Conservation (phyloP, 23 tunicate genomes). For the Trididemnum miniatum region DNA sequence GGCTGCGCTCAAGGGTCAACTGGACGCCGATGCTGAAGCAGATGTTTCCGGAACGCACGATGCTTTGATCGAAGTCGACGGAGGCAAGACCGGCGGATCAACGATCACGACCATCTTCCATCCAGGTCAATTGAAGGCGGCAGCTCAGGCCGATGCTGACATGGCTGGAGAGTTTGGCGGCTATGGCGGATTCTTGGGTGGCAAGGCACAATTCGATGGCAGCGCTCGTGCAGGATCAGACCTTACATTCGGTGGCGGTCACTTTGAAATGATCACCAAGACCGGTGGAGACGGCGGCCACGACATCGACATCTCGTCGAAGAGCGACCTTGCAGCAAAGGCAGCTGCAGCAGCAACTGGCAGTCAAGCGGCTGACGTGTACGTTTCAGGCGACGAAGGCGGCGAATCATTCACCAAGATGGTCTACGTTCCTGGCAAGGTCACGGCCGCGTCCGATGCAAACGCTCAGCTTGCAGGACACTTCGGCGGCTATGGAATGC, state of each 20-base stretch:
- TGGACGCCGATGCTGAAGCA: neutral
- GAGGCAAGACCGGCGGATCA: conserved; percentile 23
- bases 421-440: conserved; percentile 9
- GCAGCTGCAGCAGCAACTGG: conserved; percentile 20
- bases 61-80: neutral
- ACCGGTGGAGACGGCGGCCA: conserved; percentile 1
- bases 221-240: neutral
- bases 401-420: neutral
- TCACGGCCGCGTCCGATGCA: conserved; percentile 1
- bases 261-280: conserved; percentile 18
- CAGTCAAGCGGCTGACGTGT: conserved; percentile 10
- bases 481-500: conserved; percentile 3
- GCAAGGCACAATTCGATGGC: conserved; percentile 6
- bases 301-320: neutral
- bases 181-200: conserved; percentile 4
- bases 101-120: neutral
- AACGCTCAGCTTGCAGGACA: conserved; percentile 1
- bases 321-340: conserved; percentile 6
- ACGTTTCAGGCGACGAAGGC: neutral
- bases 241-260: neutral
- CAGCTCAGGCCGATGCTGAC: neutral
- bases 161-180: conserved; percentile 2
- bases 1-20: conserved; percentile 17
- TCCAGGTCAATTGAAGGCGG: neutral
- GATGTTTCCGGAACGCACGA: neutral